These are phyloP conservation scores for Ypsolopha scabrella DNA, from an alignment of 2,888 invertebrate species.

Conservation along the genomic window DNA sequence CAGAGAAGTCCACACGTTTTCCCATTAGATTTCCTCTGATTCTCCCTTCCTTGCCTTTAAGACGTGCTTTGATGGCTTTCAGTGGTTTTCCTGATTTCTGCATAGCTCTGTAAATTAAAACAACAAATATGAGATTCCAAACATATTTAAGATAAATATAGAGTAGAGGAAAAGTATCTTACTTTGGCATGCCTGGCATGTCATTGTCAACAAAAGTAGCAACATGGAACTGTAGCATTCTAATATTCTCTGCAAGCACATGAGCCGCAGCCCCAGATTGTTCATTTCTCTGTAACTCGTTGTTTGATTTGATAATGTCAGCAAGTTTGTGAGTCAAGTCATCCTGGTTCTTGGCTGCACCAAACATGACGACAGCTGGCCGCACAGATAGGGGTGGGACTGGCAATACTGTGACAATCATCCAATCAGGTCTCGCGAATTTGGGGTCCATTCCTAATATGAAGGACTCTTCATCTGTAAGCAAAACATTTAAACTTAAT, in stretches of 20 bases:
- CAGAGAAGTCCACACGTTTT: constrained; percentile 99
- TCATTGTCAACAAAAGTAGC: constrained; percentile 99
- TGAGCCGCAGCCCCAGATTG: constrained; percentile 97
- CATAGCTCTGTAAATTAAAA: constrained; percentile 79
- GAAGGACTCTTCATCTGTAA: constrained; percentile 92
- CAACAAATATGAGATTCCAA: background rate
- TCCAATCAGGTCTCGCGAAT: constrained; percentile 98
- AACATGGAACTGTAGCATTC: constrained; percentile 98
- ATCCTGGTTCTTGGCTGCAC: constrained; percentile 98
- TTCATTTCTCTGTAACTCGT: constrained; percentile 95
- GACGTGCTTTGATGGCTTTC: constrained; percentile 95
- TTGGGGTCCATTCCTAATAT: constrained; percentile 97
- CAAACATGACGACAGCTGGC: constrained; percentile 99
- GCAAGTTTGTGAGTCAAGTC: constrained; percentile 99
- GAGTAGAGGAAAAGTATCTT: constrained; percentile 18
- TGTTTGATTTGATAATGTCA: constrained; percentile 98
- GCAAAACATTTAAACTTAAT: too few species aligned
- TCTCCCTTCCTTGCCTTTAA: constrained; percentile 98
- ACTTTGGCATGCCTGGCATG: constrained; percentile 96
- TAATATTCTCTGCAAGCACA: constrained; percentile 95
- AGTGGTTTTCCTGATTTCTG: constrained; percentile 99
- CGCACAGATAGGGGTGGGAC: constrained; percentile 97
- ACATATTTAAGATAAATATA: background rate
- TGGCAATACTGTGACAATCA: constrained; percentile 97
- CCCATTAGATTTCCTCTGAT: constrained; percentile 99